Conservation (phyloP, 2,113 vertebrate species). For the Galemys pyrenaicus region DNA sequence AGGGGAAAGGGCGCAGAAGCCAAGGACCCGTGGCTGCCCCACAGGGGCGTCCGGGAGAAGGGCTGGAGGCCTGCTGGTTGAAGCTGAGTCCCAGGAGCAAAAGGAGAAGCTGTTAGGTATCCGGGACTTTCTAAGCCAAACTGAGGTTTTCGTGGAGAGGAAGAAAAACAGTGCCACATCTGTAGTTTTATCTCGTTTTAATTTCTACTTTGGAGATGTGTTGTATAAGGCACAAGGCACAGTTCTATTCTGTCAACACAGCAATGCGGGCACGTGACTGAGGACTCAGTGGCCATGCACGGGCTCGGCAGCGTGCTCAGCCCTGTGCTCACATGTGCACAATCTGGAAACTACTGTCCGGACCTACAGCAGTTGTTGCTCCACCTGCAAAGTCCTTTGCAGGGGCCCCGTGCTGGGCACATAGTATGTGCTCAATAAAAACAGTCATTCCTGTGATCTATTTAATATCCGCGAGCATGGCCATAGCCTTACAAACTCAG, state of each 20-base stretch:
- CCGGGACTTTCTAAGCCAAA: neutral
- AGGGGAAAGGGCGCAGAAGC: neutral
- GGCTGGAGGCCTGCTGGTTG: neutral
- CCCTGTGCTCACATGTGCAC: too few species aligned
- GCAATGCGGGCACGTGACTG: accelerated
- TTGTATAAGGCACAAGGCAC: neutral
- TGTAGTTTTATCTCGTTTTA: neutral
- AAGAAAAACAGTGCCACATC: neutral
- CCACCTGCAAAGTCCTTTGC: neutral
- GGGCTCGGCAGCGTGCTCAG: neutral
- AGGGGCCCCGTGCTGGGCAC: too few species aligned
- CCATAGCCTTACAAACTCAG: too few species aligned
- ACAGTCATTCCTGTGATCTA: too few species aligned
- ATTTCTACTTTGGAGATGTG: neutral
- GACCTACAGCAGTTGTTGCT: neutral
- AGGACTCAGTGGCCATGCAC: neutral
- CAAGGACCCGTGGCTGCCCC: neutral
- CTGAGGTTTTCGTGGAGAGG: neutral
- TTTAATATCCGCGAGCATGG: too few species aligned
- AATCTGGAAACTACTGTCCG: neutral
- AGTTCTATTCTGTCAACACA: neutral
- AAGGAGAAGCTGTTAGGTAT: neutral
- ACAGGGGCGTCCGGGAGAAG: neutral
- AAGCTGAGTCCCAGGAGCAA: neutral
- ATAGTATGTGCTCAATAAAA: too few species aligned